Evolutionary conservation across 2,797 vertebrate genomes (phyloP).

Genomic region (Sebastes glaucus): DNA sequence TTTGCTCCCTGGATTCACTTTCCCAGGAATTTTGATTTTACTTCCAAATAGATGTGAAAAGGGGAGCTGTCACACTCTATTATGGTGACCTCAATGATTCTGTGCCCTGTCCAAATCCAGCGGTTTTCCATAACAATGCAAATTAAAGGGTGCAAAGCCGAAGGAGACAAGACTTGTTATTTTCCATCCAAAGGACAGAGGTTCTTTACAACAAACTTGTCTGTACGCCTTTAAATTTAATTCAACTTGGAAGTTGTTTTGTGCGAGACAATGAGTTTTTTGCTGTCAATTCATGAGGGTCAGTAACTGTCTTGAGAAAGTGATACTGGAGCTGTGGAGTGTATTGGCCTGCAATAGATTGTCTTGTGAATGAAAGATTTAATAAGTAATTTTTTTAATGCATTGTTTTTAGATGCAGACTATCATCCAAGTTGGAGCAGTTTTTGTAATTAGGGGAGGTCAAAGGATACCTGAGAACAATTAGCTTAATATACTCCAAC

Average conservation of each 20-base stretch:
- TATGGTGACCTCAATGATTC: slow-evolving; percentile 81
- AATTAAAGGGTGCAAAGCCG: slow-evolving; percentile 78
- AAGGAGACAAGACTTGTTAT: slow-evolving; percentile 78
- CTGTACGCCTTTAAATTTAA: slow-evolving; percentile 60
- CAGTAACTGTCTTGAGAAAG: slow-evolving; percentile 59
- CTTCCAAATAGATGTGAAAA: slow-evolving; percentile 81
- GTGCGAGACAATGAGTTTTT: slow-evolving; percentile 56
- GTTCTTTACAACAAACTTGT: slow-evolving; percentile 75
- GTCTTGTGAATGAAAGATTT: slow-evolving; percentile 24
- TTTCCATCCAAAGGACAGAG: slow-evolving; percentile 71
- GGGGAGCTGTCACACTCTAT: slow-evolving; percentile 81
- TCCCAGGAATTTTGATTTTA: slow-evolving; percentile 81
- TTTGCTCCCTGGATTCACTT: slow-evolving; percentile 67
- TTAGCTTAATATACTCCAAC: slow-evolving; percentile 13
- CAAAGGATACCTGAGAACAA: slow-evolving; percentile 1
- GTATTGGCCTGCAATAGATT: slow-evolving; percentile 9
- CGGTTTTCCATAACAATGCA: slow-evolving; percentile 82
- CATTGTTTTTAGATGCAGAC: neutral
- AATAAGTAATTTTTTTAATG: neutral
- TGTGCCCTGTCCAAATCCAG: slow-evolving; percentile 79
- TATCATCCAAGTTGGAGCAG: neutral
- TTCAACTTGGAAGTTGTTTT: slow-evolving; percentile 71
- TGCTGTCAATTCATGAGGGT: slow-evolving; percentile 59
- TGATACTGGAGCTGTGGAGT: slow-evolving; percentile 17
- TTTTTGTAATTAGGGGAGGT: slow-evolving; percentile 7